Evolutionary conservation across 2,113 vertebrate species (phyloP).

Genomic region (Danionella cerebrum): DNA sequence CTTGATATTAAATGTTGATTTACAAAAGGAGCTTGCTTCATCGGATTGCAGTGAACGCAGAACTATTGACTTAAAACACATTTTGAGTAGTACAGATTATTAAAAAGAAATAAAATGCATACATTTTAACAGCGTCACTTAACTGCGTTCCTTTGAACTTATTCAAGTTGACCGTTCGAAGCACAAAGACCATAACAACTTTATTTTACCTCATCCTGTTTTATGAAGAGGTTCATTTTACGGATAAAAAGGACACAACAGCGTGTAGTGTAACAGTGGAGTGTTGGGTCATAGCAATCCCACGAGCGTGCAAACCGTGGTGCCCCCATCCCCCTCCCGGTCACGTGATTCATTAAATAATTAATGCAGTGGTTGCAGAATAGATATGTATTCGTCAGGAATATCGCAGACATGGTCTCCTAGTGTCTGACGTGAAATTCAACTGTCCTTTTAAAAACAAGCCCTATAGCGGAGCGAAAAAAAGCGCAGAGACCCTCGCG

Average conservation of each 20-base stretch:
- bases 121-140: no score
- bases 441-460: conserved; percentile 91
- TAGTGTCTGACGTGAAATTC: conserved; percentile 91
- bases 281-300: conserved; percentile 83
- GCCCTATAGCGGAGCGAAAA: conserved; percentile 74
- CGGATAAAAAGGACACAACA: conserved; percentile 9
- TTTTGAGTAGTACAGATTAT: no score
- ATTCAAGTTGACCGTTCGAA: no score
- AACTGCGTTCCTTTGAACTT: no score
- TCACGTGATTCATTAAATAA: conserved; percentile 98
- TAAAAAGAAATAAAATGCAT: background rate
- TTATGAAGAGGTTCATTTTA: conserved; percentile 14
- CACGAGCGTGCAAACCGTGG: conserved; percentile 71
- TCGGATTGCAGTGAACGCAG: no score
- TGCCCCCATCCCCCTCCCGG: conserved; percentile 71
- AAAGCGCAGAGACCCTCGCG: conserved; percentile 62
- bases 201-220: background rate
- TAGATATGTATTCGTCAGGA: conserved; percentile 96
- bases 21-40: no score
- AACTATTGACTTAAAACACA: background rate
- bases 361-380: conserved; percentile 98
- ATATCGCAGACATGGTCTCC: conserved; percentile 83
- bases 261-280: conserved; percentile 57
- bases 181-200: background rate
- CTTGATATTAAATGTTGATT: background rate